phyloP scores from a whole-genome alignment of 1,140 invertebrate genomes.

The Vanessa tameamea region DNA sequence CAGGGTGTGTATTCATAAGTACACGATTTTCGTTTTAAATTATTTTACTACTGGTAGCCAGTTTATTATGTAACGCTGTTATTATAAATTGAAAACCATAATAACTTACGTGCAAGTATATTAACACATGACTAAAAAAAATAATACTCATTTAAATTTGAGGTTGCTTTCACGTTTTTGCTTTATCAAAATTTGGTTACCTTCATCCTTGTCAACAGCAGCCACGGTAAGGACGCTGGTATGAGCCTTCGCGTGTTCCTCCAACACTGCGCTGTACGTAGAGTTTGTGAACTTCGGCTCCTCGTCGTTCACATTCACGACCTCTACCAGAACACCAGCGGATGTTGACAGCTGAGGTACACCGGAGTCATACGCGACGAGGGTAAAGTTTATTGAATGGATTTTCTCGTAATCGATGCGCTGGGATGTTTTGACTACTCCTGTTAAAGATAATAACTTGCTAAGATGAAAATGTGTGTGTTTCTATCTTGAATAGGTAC shows the following conservation, averaged over 20 bases:
- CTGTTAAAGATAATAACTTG: slow-evolving; percentile 57
- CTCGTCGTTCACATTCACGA: slow-evolving; percentile 94
- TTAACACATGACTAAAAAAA: too few relatives aligned
- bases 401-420: slow-evolving; percentile 92
- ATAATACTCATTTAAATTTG: too few relatives aligned
- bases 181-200: slow-evolving; percentile 45
- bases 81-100: too few relatives aligned
- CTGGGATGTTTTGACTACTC: slow-evolving; percentile 89
- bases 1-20: neutral
- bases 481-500: too few relatives aligned
- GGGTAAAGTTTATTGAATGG: slow-evolving; percentile 88
- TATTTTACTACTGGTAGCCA: too few relatives aligned
- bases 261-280: slow-evolving; percentile 85
- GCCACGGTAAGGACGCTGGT: slow-evolving; percentile 86
- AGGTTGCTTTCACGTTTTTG: too few relatives aligned
- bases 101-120: too few relatives aligned
- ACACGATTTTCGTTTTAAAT: neutral
- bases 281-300: slow-evolving; percentile 87
- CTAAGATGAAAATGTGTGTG: too few relatives aligned
- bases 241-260: slow-evolving; percentile 88
- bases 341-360: slow-evolving; percentile 89
- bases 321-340: slow-evolving; percentile 87
- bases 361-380: slow-evolving; percentile 91
- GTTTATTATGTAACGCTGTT: neutral
- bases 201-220: slow-evolving; percentile 88